Evolutionary conservation across 2,888 invertebrate genomes (phyloP).

Genomic region (Drosophila anomelani): DNA sequence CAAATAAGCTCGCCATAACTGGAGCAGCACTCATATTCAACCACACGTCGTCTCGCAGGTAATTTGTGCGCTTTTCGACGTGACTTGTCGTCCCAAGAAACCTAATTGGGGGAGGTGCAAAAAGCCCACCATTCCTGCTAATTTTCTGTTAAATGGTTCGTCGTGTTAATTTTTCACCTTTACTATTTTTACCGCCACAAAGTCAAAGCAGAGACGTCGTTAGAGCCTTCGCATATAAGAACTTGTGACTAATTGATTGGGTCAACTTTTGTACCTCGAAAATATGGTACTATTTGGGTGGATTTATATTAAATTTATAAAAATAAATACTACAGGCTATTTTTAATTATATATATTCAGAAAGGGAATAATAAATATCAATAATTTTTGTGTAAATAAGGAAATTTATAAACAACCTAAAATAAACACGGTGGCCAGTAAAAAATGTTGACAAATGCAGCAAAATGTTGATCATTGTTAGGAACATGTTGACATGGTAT

Average conservation of each 20-base stretch:
- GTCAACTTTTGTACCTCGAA: conserved; percentile 35
- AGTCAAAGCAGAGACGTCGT: conserved; percentile 63
- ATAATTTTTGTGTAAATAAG: neutral
- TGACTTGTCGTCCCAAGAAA: conserved; percentile 23
- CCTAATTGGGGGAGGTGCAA: conserved; percentile 26
- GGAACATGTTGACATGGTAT: no score
- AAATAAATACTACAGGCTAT: neutral
- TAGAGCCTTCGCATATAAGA: conserved; percentile 48
- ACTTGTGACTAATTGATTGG: conserved; percentile 70
- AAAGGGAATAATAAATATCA: neutral
- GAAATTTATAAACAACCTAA: neutral
- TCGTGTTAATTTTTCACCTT: conserved; percentile 3
- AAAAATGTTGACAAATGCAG: neutral
- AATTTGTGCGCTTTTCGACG: conserved; percentile 41
- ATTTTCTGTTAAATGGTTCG: conserved; percentile 15
- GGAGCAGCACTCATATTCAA: conserved; percentile 48
- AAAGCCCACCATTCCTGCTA: neutral
- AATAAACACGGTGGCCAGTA: neutral
- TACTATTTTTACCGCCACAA: conserved; percentile 33
- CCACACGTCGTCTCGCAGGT: conserved; percentile 24
- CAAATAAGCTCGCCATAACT: conserved; percentile 23
- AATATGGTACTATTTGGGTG: neutral
- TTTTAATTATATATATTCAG: no score
- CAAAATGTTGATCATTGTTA: neutral
- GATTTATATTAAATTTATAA: neutral